These are phyloP conservation scores for Trinorchestia longiramus DNA, from an alignment of 1,140 invertebrate species.

Conservation along the genomic window DNA sequence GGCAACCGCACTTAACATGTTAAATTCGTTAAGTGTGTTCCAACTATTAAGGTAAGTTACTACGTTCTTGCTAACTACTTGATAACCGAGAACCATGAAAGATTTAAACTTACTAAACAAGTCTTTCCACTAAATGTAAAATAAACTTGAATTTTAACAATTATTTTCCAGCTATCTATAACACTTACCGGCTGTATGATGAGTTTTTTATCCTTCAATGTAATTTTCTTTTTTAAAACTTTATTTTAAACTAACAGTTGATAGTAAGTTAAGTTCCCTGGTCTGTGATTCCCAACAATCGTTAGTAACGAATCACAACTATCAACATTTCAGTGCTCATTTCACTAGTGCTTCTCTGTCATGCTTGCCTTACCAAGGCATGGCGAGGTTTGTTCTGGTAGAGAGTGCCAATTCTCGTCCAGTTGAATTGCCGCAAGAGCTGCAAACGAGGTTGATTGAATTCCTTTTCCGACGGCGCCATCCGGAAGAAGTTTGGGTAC, in stretches of 20 bases:
- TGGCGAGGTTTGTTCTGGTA: constrained; percentile 97
- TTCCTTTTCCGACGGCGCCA: constrained; percentile 95
- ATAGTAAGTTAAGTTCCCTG: background rate
- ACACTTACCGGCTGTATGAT: background rate
- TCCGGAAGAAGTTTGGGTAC: constrained; percentile 96
- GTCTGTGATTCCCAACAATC: background rate
- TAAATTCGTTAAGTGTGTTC: no score
- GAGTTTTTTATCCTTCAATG: background rate
- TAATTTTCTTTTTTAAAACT: background rate
- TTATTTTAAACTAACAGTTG: background rate
- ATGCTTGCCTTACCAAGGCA: constrained; percentile 78
- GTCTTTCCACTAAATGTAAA: background rate
- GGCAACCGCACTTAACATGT: no score
- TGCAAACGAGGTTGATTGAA: constrained; percentile 93
- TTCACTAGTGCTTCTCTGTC: background rate
- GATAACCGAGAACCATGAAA: no score
- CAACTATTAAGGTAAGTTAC: no score
- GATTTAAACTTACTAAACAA: background rate
- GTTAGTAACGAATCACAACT: background rate
- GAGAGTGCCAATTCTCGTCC: constrained; percentile 96
- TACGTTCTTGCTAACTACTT: no score
- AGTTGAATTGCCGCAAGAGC: constrained; percentile 91
- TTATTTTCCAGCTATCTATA: background rate
- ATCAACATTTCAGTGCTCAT: background rate
- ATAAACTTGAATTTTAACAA: background rate